Percentiles rank a stretch among this genome's conserved stretches.
These are phyloP conservation scores for honey bee (Apis mellifera) DNA, from an alignment of 1,140 invertebrate species.

Conservation along the genomic window DNA sequence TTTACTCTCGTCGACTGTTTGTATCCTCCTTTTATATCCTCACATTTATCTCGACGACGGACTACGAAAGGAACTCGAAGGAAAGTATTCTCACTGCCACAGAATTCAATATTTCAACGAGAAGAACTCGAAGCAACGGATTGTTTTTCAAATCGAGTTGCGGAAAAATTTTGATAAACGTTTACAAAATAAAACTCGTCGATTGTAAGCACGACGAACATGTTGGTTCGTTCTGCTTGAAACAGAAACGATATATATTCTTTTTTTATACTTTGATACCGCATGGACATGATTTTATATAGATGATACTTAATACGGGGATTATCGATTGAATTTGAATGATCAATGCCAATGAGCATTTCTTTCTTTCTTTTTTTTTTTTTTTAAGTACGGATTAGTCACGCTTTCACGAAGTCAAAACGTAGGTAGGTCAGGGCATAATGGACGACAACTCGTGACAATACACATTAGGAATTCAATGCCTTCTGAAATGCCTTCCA, in stretches of 20 bases:
- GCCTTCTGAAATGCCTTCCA: constrained; percentile 79
- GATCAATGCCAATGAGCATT: neutral
- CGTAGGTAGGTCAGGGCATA: constrained; percentile 67
- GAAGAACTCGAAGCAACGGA: neutral
- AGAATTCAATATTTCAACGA: constrained; percentile 8
- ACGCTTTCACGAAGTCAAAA: constrained; percentile 28
- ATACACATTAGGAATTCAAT: constrained; percentile 77
- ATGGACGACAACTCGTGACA: constrained; percentile 74
- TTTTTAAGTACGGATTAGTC: constrained; percentile 1
- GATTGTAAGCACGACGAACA: constrained; percentile 16
- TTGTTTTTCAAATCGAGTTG: neutral
- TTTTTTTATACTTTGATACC: constrained; percentile 26
- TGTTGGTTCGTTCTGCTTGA: neutral
- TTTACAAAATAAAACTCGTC: constrained; percentile 19
- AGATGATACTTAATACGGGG: neutral
- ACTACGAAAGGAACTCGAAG: neutral
- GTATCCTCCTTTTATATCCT: neutral
- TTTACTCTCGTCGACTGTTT: neutral
- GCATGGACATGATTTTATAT: neutral
- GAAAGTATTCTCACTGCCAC: constrained; percentile 24
- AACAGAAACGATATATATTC: neutral
- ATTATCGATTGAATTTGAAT: neutral
- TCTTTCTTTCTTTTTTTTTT: too few species aligned
- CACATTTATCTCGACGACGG: neutral
- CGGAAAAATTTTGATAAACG: neutral